Base-by-base conservation (phyloP, 2,113 vertebrate genomes). In the Solenodon paradoxus region DNA sequence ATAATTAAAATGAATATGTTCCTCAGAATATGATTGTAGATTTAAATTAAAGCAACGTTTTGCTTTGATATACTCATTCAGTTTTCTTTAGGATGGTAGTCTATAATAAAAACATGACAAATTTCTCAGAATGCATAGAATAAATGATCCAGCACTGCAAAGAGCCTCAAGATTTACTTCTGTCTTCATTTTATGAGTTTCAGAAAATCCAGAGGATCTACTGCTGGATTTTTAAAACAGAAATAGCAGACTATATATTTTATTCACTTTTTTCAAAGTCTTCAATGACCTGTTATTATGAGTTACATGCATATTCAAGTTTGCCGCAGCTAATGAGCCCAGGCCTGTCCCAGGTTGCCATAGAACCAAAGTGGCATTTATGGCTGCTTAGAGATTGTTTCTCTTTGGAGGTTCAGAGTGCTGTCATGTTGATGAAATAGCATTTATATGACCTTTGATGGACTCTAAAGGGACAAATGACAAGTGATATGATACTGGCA, bases 1-100 rank as follows among this genome's bases (percentile, higher is more conserved):
- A 63, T 51, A 30, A 80, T 90, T 89, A 94, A 95, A 95, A 90
- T 40, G 38, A 93, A 42, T 47, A 40, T 87, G 42, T 42, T 87
- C 15, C 28, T 40, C 61, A 82, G 66, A 77, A 32, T 95, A 84
- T 42, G 55, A 45, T 3, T 28, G 8, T 45, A 86, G 32, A 80
- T 74, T 90, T 84, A 75, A 71, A 82, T 78, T 90, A 66, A 71
- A 59, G 77, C 64, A 88, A 78, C 35, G 88, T 92, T 93, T 55
- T 88, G 32, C 57, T 92, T 63, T 87, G 26, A 83, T 55, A 19
- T 51, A 85, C 26, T 26, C 38, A 83, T 12, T 79, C 55, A 66
- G 40, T 87, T 92, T 94, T 59, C 79, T 59, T 87, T 92, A 53
- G 74, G n/a, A 82, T 13, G 35, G 32, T 7, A 92, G 38, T 22